Evolutionary conservation across 2,888 invertebrate genomes (phyloP).

Genomic region (Neria commutata): DNA sequence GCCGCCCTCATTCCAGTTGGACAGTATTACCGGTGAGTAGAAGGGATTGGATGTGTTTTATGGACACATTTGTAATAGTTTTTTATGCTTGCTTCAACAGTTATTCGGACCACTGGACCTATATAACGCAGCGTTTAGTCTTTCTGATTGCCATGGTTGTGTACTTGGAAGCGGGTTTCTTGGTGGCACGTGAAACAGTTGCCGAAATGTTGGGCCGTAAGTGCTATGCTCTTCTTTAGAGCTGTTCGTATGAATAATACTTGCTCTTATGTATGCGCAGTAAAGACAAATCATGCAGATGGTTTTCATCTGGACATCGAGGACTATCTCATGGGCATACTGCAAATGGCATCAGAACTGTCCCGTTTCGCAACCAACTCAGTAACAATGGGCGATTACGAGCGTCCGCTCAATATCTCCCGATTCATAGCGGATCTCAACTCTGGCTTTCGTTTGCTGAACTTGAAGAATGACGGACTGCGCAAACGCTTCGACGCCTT

Average conservation of each 20-base stretch:
- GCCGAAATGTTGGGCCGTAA: conserved; percentile 80
- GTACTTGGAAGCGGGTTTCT: conserved; percentile 79
- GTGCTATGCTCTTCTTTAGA: too few relatives aligned
- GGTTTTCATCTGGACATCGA: conserved; percentile 91
- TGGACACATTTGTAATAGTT: too few relatives aligned
- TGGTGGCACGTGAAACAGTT: conserved; percentile 76
- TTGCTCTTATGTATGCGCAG: conserved; percentile 64
- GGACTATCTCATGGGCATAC: conserved; percentile 84
- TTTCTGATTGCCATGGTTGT: conserved; percentile 79
- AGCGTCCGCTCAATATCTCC: conserved; percentile 81
- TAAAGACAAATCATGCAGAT: conserved; percentile 69
- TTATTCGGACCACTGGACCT: conserved; percentile 88
- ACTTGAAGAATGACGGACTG: conserved; percentile 87
- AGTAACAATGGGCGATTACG: conserved; percentile 83
- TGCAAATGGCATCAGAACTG: conserved; percentile 84
- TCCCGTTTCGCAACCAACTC: conserved; percentile 83
- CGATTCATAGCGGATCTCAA: conserved; percentile 86
- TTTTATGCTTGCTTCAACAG: conserved; percentile 51
- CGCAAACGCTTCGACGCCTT: conserved; percentile 86
- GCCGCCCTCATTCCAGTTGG: conserved; percentile 72
- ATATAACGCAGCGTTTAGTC: conserved; percentile 78
- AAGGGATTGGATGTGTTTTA: neutral
- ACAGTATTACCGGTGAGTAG: conserved; percentile 77
- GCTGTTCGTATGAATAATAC: neutral
- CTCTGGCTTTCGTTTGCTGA: conserved; percentile 86